phyloP scores from a whole-genome alignment of 2,888 invertebrate species.

The Dugesia japonica region DNA sequence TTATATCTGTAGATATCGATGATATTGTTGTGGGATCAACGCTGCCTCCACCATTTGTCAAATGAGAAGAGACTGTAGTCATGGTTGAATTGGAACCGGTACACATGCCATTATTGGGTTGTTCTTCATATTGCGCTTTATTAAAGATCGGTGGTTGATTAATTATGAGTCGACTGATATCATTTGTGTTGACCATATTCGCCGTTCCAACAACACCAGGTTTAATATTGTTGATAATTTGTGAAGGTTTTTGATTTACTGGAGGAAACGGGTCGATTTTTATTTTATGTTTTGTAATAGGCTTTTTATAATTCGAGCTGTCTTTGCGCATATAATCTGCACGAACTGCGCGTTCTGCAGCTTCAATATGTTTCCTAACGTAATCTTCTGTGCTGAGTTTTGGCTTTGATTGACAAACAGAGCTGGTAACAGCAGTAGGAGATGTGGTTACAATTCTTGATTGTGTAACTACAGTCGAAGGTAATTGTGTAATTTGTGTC shows the following conservation, averaged over 20 bases:
- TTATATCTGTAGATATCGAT: neutral
- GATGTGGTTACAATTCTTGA: neutral
- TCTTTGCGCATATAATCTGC: conserved; percentile 15
- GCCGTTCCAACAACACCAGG: neutral
- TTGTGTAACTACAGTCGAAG: neutral
- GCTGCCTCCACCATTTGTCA: neutral
- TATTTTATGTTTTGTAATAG: neutral
- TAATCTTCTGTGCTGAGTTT: conserved; percentile 1
- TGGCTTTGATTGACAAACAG: neutral
- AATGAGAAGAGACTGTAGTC: neutral
- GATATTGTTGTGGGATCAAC: neutral
- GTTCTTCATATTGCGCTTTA: too few species aligned
- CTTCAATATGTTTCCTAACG: neutral
- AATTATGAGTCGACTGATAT: neutral
- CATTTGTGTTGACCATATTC: neutral
- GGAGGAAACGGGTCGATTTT: neutral
- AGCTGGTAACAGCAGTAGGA: neutral
- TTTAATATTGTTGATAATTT: neutral
- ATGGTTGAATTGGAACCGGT: neutral
- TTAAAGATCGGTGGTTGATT: neutral
- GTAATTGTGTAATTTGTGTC: neutral
- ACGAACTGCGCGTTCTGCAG: neutral
- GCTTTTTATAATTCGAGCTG: neutral
- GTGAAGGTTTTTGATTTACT: neutral
- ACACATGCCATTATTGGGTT: too few species aligned